Evolutionary conservation across 1,140 invertebrate species (phyloP), one percentile per base, ranked within the genome.

Genomic region (Manduca sexta): DNA sequence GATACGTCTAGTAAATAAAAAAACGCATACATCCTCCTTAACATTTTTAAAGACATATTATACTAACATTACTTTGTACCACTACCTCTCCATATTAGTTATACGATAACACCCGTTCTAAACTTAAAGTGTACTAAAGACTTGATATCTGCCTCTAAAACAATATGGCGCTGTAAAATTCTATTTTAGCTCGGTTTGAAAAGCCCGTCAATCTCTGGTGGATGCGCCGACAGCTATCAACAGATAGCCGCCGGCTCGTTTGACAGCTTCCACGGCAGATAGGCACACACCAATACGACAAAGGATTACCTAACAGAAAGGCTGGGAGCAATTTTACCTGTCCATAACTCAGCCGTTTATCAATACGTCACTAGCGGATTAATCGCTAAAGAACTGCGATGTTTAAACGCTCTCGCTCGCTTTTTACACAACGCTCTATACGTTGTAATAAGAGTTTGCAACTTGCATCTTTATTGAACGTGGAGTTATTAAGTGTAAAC

Each of bases 231-330:
- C 56, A 66, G 55, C 52, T 49, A 56, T 60, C 60, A 61, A 71
- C 64, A 64, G 63, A 66, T 66, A 65, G 60, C 65, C 54, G 52
- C 56, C 41, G 60, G 55, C 56, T 57, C 52, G 49, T 58, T 51
- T 50, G 49, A 52, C 48, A 60, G 54, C 51, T 43, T 48, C 49
- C 50, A 51, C 49, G 53, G 51, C 50, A 42, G 47, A 37, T 44
- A 39, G 48, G 53, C 16, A 26, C 54, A 55, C 58, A 61, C 63
- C 54, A 61, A 54, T 56, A 50, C 57, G 60, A 65, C 64, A 62
- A 53, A 65, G 57, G 67, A 68, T 68, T 61, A 61, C 47, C 62
- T 57, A 61, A 53, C 52, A 59, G 57, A 69, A 60, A 65, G 56
- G 49, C 51, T 50, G 30, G 41, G 29, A 48, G 49, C 56, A 54